Base-by-base conservation (phyloP, 1,140 invertebrate species). In the Marisa cornuarietis region DNA sequence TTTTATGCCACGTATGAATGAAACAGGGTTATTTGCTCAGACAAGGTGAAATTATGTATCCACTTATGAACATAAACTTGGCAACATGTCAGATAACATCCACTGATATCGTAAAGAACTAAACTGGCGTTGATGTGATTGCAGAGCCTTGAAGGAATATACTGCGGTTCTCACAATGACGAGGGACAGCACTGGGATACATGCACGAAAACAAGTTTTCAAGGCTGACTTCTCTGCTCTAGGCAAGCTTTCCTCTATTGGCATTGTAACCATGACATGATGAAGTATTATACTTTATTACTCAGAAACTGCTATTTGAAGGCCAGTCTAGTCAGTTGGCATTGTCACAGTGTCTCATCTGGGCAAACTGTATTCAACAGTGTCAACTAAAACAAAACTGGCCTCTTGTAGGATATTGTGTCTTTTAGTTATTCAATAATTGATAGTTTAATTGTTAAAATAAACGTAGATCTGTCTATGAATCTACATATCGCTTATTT, bases 121-220 rank as follows among this genome's bases (percentile, higher is more conserved):
- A 4, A n/a, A 20, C 18, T 7, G 7, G 3, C 18, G 18, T 4
- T 63, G 18, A 20, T 63, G 62, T 63, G n/a, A 20, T 68, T 51
- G 10, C 74, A 76, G 74, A 18, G 51, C 58, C 14, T 49, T 76
- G 74, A 51, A 63, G 26, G 74, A 76, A 49, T 76, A 76, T 61
- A 76, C 24, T 0, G 74, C 42, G 5, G 49, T 31, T 18, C 65
- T 76, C 42, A 65, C 62, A 0, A 24, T 76, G 11, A 76, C 61
- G 3, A 24, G 62, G 18, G 16, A 66, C 42, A 49, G 49, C 20
- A 10, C 51, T 61, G 54, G 54, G 18, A 52, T 18, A n/a, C 42
- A 51, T 3, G 26, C 74, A 11, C 26, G 74, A 7, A 31, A 31
- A 9, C 58, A 51, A 13, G 62, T 49, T 0, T 42, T 76, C 74